Conservation (phyloP, 2,888 invertebrate genomes). For the Tenthredo livida region DNA sequence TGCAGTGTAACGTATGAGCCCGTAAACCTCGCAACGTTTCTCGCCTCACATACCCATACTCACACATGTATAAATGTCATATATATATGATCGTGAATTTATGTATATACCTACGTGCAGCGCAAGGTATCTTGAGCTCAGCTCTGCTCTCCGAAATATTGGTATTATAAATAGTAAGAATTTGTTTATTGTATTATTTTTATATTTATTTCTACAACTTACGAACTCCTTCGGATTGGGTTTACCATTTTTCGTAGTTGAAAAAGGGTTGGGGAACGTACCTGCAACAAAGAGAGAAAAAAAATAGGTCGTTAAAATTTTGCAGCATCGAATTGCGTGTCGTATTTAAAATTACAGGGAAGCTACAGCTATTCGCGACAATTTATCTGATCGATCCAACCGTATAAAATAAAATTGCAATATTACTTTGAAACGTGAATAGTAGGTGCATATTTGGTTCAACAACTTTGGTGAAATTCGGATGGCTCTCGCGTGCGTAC, state of each 20-base stretch:
- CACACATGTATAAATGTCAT: background rate
- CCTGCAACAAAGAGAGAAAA: conserved; percentile 28
- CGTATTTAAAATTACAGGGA: background rate
- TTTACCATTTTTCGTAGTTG: background rate
- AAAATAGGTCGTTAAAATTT: background rate
- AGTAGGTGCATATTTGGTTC: conserved; percentile 1
- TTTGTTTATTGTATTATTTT: background rate
- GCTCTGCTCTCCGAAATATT: conserved; percentile 10
- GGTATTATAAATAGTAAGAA: background rate
- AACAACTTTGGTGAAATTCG: background rate
- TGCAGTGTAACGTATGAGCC: conserved; percentile 68
- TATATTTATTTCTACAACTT: background rate
- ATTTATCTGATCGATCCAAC: background rate
- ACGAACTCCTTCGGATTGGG: background rate
- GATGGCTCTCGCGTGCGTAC: background rate
- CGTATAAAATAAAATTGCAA: conserved; percentile 1
- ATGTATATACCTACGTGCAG: background rate
- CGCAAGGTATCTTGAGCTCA: background rate
- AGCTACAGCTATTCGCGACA: background rate
- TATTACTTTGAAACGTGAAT: background rate
- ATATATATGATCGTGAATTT: background rate
- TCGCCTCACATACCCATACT: conserved; percentile 45
- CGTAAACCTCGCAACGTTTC: conserved; percentile 69
- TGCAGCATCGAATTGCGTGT: background rate
- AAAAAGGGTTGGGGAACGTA: background rate